Conservation (phyloP, 2,113 vertebrate species). For the Alligator mississippiensis region DNA sequence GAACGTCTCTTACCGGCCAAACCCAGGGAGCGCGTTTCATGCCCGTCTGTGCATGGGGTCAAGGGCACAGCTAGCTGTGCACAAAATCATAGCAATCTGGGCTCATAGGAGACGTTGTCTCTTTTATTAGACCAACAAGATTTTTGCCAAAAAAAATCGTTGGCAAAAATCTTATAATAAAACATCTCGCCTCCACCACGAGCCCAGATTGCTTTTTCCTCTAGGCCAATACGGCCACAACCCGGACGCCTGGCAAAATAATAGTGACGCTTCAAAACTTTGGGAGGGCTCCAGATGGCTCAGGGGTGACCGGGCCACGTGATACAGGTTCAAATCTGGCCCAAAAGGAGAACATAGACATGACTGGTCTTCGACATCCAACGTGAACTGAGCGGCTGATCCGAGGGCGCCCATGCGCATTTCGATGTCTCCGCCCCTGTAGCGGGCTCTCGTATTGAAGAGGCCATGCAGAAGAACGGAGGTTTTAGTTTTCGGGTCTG, state of each 20-base stretch:
- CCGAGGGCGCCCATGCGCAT: rapidly evolving
- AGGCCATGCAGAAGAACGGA: neutral
- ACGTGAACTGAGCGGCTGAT: neutral
- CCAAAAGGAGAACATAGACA: neutral
- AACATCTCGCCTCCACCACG: neutral
- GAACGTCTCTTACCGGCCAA: no score
- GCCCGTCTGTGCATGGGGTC: no score
- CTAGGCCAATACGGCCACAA: no score
- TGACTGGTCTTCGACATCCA: neutral
- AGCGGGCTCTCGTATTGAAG: neutral
- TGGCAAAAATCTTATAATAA: no score
- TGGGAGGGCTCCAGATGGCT: neutral
- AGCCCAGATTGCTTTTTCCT: neutral
- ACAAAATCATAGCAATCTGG: no score
- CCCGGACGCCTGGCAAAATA: neutral
- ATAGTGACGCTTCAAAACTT: neutral
- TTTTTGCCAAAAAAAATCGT: no score
- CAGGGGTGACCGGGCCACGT: neutral
- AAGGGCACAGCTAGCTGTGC: no score
- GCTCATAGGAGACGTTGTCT: no score
- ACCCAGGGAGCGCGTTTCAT: no score
- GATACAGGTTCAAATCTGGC: neutral
- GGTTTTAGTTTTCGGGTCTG: neutral
- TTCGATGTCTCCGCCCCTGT: neutral
- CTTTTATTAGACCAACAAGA: no score